Percentiles rank a stretch among this genome's conserved stretches.
Conservation (phyloP, 2,113 vertebrate species). For the Rhodinocichla rosea region DNA sequence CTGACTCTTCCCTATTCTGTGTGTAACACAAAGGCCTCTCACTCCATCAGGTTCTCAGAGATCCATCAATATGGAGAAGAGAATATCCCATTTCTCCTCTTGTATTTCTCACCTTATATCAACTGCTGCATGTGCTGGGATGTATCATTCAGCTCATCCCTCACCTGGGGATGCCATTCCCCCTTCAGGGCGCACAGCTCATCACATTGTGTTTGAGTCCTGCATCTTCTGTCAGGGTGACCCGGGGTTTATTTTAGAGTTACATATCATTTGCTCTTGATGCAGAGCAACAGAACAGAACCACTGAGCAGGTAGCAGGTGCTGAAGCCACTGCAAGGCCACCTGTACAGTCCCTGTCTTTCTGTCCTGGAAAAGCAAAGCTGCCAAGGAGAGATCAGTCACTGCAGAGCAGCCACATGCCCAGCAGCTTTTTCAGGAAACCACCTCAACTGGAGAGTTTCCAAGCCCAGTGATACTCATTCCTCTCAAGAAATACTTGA, state of each 20-base stretch:
- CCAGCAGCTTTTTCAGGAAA: background rate
- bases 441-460: background rate
- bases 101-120: rapidly evolving
- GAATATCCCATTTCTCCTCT: background rate
- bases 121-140: rapidly evolving
- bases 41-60: background rate
- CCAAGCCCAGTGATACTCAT: background rate
- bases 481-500: background rate
- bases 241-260: background rate
- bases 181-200: background rate
- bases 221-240: background rate
- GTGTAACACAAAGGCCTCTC: background rate
- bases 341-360: background rate
- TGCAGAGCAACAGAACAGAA: background rate
- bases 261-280: background rate
- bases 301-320: background rate
- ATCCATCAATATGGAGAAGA: background rate
- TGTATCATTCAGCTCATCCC: background rate
- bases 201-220: background rate
- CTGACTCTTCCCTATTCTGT: background rate
- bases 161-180: background rate
- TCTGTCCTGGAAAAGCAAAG: background rate
- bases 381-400: background rate
- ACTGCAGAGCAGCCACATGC: background rate
- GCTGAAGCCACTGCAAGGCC: background rate